Evolutionary conservation across 2,888 invertebrate species (phyloP).

Genomic region (Megaustenia siamemsis): DNA sequence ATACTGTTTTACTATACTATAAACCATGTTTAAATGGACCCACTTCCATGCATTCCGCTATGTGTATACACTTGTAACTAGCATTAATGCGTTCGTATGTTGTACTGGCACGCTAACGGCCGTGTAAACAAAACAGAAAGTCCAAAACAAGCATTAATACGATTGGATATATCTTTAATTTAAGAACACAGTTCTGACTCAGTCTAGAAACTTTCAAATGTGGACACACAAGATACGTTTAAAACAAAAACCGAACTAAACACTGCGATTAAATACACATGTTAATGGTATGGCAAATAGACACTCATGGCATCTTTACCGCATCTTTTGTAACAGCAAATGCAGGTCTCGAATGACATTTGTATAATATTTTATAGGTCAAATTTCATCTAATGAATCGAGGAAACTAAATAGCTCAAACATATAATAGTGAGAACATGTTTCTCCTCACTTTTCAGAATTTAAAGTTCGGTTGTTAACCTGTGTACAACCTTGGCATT

Average conservation of each 20-base stretch:
- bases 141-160: neutral
- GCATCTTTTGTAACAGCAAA: neutral
- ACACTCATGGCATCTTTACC: neutral
- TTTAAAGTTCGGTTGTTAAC: too few species aligned
- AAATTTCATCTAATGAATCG: too few species aligned
- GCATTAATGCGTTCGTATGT: neutral
- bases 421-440: too few species aligned
- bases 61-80: neutral
- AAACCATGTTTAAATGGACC: neutral
- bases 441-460: too few species aligned
- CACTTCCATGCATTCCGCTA: neutral
- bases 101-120: neutral
- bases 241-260: neutral
- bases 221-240: neutral
- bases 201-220: neutral
- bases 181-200: neutral
- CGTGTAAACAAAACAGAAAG: neutral
- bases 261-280: neutral
- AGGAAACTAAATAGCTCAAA: too few species aligned
- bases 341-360: neutral
- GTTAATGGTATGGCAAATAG: neutral
- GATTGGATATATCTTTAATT: neutral
- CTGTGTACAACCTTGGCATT: too few species aligned
- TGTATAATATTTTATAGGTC: too few species aligned
- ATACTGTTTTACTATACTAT: neutral